Evolutionary conservation across 2,797 vertebrate genomes (phyloP), one percentile per base, ranked within the genome.

Genomic region (Acipenser transmontanus): DNA sequence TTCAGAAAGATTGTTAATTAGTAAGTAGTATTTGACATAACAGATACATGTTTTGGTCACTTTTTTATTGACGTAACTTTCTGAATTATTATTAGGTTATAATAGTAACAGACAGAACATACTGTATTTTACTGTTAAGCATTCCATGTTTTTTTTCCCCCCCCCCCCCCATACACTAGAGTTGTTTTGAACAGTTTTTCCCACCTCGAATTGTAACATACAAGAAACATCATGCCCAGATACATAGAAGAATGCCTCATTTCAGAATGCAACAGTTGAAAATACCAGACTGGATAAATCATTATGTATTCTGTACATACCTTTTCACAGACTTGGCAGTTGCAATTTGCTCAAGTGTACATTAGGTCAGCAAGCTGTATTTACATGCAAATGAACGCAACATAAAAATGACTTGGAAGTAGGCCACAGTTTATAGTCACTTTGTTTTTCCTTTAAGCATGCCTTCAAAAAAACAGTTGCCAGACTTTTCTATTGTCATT

Each of bases 321-420:
- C 80, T 79, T 71, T 82, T 83, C 66, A 69, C 66, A 80, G 78
- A 78, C 72, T 77, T 75, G 72, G 76, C 10, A 68, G 70, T 72
- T 76, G 72, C 63, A 69, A 72, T 75, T 54, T 69, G 64, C 71
- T 71, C 66, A 70, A 74, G 70, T 77, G 72, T 82, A 81, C 73
- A 77, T 74, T 67, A 8, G 65, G 75, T 73, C 77, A 75, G 74
- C 74, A 81, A 75, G 76, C 82, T 78, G 83, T 76, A 81, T 88
- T 79, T 84, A 76, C 87, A 85, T 90, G 88, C 87, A 82, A 75
- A 75, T 80, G 34, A 81, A 77, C 73, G 77, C 76, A 76, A 80
- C 72, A 78, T 48, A 65, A 48, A 49, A 54, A 67, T 49, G 12
- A 64, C 51, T 14, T 71, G 66, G 59, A 64, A 62, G 66, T 54